These are phyloP conservation scores for Arrhopalites spinosus DNA, from an alignment of 2,888 invertebrate species.

Conservation along the genomic window DNA sequence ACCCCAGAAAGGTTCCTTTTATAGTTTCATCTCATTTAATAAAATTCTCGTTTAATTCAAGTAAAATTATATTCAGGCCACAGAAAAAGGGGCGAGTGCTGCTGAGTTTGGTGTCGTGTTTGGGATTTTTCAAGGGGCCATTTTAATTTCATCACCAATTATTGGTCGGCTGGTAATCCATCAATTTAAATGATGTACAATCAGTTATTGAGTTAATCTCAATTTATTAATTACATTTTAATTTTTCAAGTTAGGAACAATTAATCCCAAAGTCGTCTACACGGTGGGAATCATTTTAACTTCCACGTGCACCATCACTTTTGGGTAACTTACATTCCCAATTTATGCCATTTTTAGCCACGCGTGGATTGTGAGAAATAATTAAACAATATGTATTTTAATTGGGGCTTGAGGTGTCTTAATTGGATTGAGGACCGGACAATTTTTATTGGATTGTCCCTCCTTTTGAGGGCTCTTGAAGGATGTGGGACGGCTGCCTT, in stretches of 20 bases:
- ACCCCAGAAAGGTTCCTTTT: constrained; percentile 83
- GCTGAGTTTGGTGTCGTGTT: constrained; percentile 85
- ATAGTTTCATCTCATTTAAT: too few relatives aligned
- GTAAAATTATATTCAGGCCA: too few relatives aligned
- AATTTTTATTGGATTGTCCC: constrained; percentile 77
- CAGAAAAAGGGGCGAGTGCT: constrained; percentile 76
- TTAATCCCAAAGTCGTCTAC: constrained; percentile 80
- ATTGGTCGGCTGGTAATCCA: constrained; percentile 73
- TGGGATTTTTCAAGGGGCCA: constrained; percentile 81
- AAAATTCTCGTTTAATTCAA: too few relatives aligned
- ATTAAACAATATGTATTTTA: too few relatives aligned
- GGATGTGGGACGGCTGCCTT: constrained; percentile 86
- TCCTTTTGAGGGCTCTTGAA: constrained; percentile 77
- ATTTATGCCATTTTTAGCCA: too few relatives aligned
- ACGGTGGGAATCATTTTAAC: constrained; percentile 73
- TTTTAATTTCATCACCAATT: constrained; percentile 79
- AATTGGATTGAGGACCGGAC: constrained; percentile 57
- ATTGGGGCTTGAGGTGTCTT: too few relatives aligned
- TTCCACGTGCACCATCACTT: constrained; percentile 73
- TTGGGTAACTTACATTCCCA: too few relatives aligned
- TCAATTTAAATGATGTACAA: neutral
- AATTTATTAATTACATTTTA: neutral
- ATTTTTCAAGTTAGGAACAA: constrained; percentile 65
- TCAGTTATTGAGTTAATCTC: neutral
- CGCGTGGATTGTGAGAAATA: too few relatives aligned